Conservation (phyloP, 2,113 vertebrate genomes). For the Steatornis caripensis region DNA sequence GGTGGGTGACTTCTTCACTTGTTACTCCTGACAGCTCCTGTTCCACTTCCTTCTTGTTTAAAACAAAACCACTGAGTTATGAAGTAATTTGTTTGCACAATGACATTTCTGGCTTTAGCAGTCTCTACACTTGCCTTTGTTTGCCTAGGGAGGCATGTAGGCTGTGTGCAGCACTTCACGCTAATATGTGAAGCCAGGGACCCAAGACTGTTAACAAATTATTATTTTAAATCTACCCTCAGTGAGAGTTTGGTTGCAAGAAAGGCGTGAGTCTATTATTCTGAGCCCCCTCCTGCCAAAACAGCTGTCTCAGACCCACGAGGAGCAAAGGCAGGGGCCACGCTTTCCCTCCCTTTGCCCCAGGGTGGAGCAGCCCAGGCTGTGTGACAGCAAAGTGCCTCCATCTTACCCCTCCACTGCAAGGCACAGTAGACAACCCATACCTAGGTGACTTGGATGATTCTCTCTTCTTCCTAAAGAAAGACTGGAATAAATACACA, state of each 20-base stretch:
- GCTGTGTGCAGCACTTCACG: neutral
- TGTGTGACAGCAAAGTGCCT: neutral
- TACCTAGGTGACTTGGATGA: neutral
- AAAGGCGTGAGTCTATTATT: too few species aligned
- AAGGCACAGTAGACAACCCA: neutral
- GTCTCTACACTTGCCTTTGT: neutral
- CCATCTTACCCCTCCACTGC: neutral
- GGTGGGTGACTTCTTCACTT: neutral
- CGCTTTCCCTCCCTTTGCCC: neutral
- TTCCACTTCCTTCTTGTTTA: neutral
- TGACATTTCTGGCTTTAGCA: neutral
- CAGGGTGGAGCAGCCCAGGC: neutral
- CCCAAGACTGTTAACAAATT: neutral
- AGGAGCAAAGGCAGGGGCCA: neutral
- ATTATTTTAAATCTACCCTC: neutral
- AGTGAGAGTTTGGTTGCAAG: neutral
- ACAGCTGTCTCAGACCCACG: rapidly evolving
- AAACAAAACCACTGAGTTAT: neutral
- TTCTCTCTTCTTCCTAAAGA: neutral
- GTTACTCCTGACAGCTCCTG: neutral
- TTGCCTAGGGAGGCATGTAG: neutral
- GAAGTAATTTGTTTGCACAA: neutral
- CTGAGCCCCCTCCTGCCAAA: neutral
- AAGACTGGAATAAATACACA: neutral
- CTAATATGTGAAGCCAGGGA: neutral